A percentile compares a stretch with the other conserved stretches of the same genome.
These are phyloP conservation scores for Tadarida brasiliensis DNA, from an alignment of 2,797 vertebrate species.

Conservation along the genomic window DNA sequence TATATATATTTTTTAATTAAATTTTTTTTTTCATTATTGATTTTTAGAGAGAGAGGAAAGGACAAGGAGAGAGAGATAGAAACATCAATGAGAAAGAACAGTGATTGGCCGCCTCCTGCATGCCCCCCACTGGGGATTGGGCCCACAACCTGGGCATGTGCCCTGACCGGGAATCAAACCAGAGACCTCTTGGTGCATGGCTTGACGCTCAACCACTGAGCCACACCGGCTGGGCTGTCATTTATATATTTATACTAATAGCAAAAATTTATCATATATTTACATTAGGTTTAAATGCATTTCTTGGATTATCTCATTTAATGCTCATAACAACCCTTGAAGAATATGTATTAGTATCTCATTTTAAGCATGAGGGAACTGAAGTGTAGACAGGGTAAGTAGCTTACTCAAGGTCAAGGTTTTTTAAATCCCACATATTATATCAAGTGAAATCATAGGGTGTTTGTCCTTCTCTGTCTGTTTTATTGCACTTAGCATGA, in stretches of 20 bases:
- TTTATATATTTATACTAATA: slow-evolving; percentile 7
- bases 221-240: background rate
- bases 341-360: background rate
- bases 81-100: too few species aligned
- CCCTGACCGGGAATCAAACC: too few species aligned
- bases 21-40: background rate
- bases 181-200: too few species aligned
- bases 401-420: background rate
- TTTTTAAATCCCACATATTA: background rate
- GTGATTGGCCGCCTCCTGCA: too few species aligned
- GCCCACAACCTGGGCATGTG: too few species aligned
- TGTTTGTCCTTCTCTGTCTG: background rate
- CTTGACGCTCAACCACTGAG: too few species aligned
- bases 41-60: background rate
- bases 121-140: too few species aligned
- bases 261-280: slow-evolving; percentile 3
- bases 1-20: background rate
- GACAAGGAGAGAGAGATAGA: too few species aligned
- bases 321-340: background rate
- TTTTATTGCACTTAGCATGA: background rate
- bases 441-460: background rate
- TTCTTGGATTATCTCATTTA: slow-evolving; percentile 49
- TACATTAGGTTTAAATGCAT: slow-evolving; percentile 12
- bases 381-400: background rate
- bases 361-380: background rate